Conservation (phyloP, 2,113 vertebrate genomes). For the Bubo scandiacus region DNA sequence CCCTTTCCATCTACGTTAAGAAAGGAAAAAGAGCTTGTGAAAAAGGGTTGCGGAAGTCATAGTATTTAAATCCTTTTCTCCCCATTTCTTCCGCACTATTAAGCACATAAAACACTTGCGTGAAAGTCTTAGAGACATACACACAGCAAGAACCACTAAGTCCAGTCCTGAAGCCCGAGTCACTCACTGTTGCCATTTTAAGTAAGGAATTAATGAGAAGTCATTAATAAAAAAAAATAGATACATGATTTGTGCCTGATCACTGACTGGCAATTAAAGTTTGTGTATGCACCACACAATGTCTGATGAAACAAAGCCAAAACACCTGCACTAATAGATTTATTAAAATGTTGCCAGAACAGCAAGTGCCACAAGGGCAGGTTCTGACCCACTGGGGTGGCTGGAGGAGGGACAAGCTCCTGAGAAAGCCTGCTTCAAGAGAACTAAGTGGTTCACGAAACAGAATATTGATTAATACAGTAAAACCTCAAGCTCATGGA, state of each 20-base stretch:
- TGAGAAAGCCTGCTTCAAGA: background rate
- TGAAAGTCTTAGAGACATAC: rapidly evolving
- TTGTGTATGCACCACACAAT: rapidly evolving
- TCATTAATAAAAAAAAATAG: background rate
- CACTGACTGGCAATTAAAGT: background rate
- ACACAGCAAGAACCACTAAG: rapidly evolving
- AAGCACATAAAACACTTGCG: background rate
- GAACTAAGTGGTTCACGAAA: background rate
- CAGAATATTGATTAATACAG: background rate
- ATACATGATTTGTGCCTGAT: background rate
- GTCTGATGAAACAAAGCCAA: background rate
- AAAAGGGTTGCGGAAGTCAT: background rate
- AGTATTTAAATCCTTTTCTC: background rate
- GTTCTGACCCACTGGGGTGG: background rate
- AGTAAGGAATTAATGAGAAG: background rate
- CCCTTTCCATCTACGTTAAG: rapidly evolving
- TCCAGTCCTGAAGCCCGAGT: background rate
- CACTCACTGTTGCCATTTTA: background rate
- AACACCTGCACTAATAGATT: background rate
- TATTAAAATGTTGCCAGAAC: background rate
- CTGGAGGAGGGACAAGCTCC: background rate
- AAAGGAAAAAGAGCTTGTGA: background rate
- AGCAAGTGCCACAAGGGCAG: rapidly evolving
- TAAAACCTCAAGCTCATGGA: background rate
- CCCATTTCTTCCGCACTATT: background rate